Evolutionary conservation across 1,140 invertebrate species (phyloP).

Genomic region (Temnothorax curvispinosus): DNA sequence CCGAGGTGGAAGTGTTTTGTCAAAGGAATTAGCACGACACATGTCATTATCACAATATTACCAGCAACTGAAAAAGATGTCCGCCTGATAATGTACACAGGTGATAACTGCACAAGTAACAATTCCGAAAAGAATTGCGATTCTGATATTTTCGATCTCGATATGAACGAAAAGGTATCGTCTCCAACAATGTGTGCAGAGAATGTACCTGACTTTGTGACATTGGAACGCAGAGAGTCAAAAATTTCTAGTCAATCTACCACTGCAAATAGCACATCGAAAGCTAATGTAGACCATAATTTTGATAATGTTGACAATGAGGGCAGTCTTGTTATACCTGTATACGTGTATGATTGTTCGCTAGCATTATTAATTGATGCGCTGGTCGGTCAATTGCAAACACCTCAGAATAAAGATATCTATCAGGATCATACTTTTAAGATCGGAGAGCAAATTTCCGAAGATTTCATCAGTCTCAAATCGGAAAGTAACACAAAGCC

Average conservation of each 20-base stretch:
- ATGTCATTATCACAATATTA: slow-evolving; percentile 90
- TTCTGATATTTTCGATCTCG: slow-evolving; percentile 56
- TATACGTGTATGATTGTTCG: slow-evolving; percentile 91
- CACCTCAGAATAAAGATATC: slow-evolving; percentile 83
- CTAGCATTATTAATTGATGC: slow-evolving; percentile 87
- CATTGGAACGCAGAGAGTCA: slow-evolving; percentile 48
- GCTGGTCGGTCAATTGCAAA: slow-evolving; percentile 86
- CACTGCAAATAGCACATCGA: slow-evolving; percentile 66
- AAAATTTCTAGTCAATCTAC: slow-evolving; percentile 70
- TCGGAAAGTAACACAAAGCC: slow-evolving; percentile 79
- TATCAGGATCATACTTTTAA: slow-evolving; percentile 86
- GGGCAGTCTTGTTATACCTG: slow-evolving; percentile 86
- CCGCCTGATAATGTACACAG: slow-evolving; percentile 81
- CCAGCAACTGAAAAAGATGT: slow-evolving; percentile 88
- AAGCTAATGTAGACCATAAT: slow-evolving; percentile 63
- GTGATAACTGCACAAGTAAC: slow-evolving; percentile 43
- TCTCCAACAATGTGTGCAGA: slow-evolving; percentile 45
- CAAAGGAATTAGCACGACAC: slow-evolving; percentile 88
- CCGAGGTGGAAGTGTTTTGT: slow-evolving; percentile 90
- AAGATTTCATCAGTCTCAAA: slow-evolving; percentile 84
- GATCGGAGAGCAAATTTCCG: slow-evolving; percentile 77
- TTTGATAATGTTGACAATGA: slow-evolving; percentile 70
- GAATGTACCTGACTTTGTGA: slow-evolving; percentile 44
- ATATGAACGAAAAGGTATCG: slow-evolving; percentile 50
- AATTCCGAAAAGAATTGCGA: slow-evolving; percentile 60